Conservation (phyloP, 2,113 vertebrate genomes). For the Lathamus discolor region DNA sequence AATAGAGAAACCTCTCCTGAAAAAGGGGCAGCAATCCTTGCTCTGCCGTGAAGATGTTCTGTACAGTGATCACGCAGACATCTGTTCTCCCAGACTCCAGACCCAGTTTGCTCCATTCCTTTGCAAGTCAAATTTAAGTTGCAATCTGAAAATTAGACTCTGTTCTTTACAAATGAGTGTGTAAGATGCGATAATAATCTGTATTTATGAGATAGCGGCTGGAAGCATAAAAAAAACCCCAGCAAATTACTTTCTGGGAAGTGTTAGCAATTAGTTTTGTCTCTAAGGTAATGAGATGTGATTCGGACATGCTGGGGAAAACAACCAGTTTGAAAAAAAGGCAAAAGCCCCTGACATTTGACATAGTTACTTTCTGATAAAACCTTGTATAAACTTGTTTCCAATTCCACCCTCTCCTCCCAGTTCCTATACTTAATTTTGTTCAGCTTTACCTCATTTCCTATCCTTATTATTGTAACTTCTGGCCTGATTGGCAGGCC, state of each 20-base stretch:
- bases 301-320: neutral
- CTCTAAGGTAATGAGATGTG: neutral
- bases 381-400: neutral
- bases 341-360: neutral
- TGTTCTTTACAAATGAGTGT: neutral
- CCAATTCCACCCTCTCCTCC: neutral
- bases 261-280: neutral
- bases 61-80: rapidly evolving
- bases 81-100: neutral
- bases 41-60: rapidly evolving
- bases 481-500: neutral
- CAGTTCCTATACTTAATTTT: neutral
- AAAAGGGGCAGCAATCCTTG: neutral
- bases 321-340: neutral
- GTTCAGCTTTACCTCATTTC: conserved; percentile 18
- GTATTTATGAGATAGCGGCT: neutral
- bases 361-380: neutral
- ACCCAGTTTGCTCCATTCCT: neutral
- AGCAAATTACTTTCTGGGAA: neutral
- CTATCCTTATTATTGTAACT: neutral
- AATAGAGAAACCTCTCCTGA: neutral
- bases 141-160: neutral
- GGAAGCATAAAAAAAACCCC: neutral
- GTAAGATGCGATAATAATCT: neutral
- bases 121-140: neutral